Evolutionary conservation across 2,888 invertebrate species (phyloP).

Genomic region (Hypercompe scribonia): DNA sequence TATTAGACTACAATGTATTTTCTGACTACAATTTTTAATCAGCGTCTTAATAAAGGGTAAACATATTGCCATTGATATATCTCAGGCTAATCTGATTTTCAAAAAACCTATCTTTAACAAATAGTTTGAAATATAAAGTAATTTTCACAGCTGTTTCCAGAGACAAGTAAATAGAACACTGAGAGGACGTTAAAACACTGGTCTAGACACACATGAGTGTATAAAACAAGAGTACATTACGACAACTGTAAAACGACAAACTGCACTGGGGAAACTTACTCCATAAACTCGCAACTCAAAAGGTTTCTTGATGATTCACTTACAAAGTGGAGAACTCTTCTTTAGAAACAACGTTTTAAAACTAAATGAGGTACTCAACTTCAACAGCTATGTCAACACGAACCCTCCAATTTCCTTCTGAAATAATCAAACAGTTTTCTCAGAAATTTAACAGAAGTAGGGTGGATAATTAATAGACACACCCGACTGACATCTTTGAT

Average conservation of each 20-base stretch:
- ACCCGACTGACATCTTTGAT: conserved; percentile 38
- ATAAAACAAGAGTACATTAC: background rate
- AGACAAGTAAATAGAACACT: background rate
- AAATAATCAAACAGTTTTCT: conserved; percentile 35
- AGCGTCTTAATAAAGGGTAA: too few species aligned
- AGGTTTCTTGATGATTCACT: background rate
- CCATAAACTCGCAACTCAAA: background rate
- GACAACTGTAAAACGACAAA: background rate
- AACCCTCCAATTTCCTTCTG: conserved; percentile 1
- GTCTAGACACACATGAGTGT: background rate
- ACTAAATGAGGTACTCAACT: background rate
- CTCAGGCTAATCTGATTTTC: background rate
- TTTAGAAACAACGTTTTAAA: background rate
- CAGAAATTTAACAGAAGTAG: conserved; percentile 44
- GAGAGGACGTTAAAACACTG: background rate
- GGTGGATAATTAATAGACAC: conserved; percentile 31
- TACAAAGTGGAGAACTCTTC: background rate
- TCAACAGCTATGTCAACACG: background rate
- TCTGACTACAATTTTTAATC: too few species aligned
- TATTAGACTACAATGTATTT: too few species aligned
- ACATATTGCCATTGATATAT: background rate
- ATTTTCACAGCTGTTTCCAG: background rate
- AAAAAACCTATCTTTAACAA: background rate
- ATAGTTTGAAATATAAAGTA: background rate
- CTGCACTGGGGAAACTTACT: background rate